Conservation (phyloP, 1,140 invertebrate genomes). For the Daktulosphaira vitifoliae region DNA sequence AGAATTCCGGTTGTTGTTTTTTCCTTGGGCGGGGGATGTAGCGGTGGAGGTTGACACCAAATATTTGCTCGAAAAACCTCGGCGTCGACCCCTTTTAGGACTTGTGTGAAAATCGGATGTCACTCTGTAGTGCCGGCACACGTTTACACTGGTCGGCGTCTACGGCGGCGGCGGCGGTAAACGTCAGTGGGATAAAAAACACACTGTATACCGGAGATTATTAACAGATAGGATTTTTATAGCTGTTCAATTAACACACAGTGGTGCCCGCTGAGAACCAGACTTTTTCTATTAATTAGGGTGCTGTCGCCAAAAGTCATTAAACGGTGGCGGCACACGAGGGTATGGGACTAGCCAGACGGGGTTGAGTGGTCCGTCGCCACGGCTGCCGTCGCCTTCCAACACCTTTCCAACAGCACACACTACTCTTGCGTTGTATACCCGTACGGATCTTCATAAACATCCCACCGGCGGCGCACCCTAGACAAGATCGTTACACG, state of each 20-base stretch:
- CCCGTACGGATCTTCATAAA: too few species aligned
- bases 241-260: slow-evolving; percentile 29
- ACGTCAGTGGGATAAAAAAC: background rate
- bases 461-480: background rate
- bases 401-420: slow-evolving; percentile 13
- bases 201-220: background rate
- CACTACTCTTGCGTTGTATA: too few species aligned
- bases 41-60: slow-evolving; percentile 15
- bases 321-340: slow-evolving; percentile 29
- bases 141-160: too few species aligned
- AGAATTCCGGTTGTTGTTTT: slow-evolving; percentile 14
- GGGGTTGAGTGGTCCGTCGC: slow-evolving; percentile 16
- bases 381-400: background rate
- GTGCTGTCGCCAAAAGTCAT: slow-evolving; percentile 33
- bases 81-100: slow-evolving; percentile 6
- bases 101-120: slow-evolving; percentile 26
- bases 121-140: background rate
- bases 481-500: background rate
- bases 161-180: too few species aligned
- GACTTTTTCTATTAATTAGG: slow-evolving; percentile 34
- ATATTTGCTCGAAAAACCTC: slow-evolving; percentile 25
- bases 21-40: too few species aligned
- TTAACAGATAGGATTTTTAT: slow-evolving; percentile 25
- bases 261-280: slow-evolving; percentile 21
- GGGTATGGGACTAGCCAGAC: slow-evolving; percentile 21